Conservation (phyloP, 1,140 invertebrate species). For the Drosophila parvula region DNA sequence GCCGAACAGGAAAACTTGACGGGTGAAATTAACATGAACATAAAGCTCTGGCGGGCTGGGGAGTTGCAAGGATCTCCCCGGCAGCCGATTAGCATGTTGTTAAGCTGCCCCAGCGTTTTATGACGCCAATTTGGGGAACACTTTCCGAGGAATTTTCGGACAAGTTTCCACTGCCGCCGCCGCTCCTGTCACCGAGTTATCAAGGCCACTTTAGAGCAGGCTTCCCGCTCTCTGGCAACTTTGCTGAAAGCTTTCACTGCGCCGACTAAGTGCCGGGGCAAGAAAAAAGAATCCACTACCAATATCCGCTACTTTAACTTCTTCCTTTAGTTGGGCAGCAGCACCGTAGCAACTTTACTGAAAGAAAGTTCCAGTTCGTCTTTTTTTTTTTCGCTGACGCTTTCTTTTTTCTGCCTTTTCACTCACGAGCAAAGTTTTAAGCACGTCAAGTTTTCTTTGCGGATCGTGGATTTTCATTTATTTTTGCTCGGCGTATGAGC, state of each 20-base stretch:
- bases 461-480: conserved; percentile 11
- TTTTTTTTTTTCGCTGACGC: conserved; percentile 22
- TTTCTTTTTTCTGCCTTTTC: conserved; percentile 38
- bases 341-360: conserved; percentile 43
- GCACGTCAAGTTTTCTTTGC: conserved; percentile 71
- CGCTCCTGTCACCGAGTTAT: conserved; percentile 5
- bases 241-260: conserved; percentile 32
- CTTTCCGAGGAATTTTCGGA: conserved; percentile 35
- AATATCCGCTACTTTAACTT: conserved; percentile 78
- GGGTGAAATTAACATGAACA: conserved; percentile 65
- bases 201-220: conserved; percentile 39
- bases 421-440: conserved; percentile 74
- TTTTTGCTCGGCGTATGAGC: conserved; percentile 40
- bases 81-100: conserved; percentile 67
- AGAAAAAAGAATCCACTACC: conserved; percentile 44
- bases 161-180: conserved; percentile 18
- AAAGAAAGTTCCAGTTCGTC: conserved; percentile 62
- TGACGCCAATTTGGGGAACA: conserved; percentile 38
- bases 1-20: conserved; percentile 44
- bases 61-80: conserved; percentile 10
- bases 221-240: conserved; percentile 17
- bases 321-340: conserved; percentile 39
- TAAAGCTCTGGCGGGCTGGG: conserved; percentile 42
- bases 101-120: conserved; percentile 35
- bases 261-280: conserved; percentile 46